Percentiles rank a stretch among this genome's conserved stretches.
Evolutionary conservation across 2,113 vertebrate species (phyloP).

Genomic region (Bos taurus): DNA sequence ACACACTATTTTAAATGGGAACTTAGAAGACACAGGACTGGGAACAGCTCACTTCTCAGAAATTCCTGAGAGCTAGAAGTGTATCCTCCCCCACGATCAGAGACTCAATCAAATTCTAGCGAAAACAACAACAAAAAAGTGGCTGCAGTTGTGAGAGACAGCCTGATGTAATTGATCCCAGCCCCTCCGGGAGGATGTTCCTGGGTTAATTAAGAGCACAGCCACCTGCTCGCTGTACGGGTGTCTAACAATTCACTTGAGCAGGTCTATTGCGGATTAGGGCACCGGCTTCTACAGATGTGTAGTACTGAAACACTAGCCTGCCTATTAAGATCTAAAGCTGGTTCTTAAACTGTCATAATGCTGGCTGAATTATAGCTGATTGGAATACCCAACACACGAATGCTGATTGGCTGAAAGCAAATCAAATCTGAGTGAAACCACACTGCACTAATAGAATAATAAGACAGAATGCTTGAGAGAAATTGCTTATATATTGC

Average conservation of each 20-base stretch:
- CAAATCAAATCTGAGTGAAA: constrained; percentile 50
- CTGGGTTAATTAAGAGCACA: constrained; percentile 61
- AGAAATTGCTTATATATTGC: constrained; percentile 21
- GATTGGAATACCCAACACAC: constrained; percentile 10
- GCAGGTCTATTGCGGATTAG: constrained; percentile 6
- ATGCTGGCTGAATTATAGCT: constrained; percentile 49
- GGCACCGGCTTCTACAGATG: not conserved
- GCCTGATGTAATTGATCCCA: constrained; percentile 52
- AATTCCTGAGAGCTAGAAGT: not conserved
- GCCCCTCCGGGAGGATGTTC: constrained; percentile 19
- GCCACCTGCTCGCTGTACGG: constrained; percentile 2
- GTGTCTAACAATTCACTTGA: constrained; percentile 14
- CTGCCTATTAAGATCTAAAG: constrained; percentile 6
- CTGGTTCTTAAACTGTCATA: constrained; percentile 20
- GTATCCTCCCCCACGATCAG: not conserved
- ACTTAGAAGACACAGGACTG: not conserved
- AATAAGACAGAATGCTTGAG: constrained; percentile 26
- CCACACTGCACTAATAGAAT: not conserved
- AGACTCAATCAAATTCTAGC: not conserved
- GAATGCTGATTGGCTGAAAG: not conserved
- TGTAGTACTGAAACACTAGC: not conserved
- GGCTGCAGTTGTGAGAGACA: not conserved
- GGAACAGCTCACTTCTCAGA: not conserved
- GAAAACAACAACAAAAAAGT: not conserved
- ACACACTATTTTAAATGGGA: not conserved